phyloP scores from a whole-genome alignment of 1,140 invertebrate species.

The Microvelia longipes region DNA sequence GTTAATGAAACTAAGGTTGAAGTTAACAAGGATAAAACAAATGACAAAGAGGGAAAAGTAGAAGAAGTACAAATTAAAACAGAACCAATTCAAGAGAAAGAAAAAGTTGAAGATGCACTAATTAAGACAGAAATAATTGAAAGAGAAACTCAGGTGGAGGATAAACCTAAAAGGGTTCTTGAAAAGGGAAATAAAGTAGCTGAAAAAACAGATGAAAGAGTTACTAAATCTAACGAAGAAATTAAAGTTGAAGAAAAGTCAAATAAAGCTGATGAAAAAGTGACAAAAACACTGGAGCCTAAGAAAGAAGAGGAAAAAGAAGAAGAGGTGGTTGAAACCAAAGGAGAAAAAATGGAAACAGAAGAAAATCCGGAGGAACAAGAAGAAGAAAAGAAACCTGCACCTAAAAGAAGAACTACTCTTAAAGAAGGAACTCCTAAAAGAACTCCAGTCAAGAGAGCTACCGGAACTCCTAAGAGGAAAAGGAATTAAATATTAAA shows the following conservation, averaged over 20 bases:
- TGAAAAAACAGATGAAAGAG: background rate
- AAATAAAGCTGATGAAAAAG: background rate
- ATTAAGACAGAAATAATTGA: background rate
- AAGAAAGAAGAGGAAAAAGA: background rate
- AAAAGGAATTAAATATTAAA: background rate
- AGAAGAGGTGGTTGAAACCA: background rate
- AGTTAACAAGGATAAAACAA: conserved; percentile 6
- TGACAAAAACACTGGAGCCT: background rate
- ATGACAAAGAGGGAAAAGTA: conserved; percentile 2
- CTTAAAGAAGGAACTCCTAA: background rate
- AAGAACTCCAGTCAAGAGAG: background rate
- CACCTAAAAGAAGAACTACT: background rate
- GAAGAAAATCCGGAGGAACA: background rate
- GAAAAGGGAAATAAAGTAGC: background rate
- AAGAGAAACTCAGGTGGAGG: background rate
- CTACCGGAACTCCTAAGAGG: background rate
- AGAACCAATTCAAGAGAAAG: no score
- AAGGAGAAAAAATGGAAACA: background rate
- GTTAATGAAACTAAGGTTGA: conserved; percentile 8
- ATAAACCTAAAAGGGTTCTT: background rate
- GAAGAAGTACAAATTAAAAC: no score
- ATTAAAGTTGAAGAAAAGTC: background rate
- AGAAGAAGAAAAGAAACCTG: background rate
- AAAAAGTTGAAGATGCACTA: background rate
- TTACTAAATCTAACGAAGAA: background rate